Evolutionary conservation across 2,113 vertebrate species (phyloP).

Genomic region (Mirza zaza): DNA sequence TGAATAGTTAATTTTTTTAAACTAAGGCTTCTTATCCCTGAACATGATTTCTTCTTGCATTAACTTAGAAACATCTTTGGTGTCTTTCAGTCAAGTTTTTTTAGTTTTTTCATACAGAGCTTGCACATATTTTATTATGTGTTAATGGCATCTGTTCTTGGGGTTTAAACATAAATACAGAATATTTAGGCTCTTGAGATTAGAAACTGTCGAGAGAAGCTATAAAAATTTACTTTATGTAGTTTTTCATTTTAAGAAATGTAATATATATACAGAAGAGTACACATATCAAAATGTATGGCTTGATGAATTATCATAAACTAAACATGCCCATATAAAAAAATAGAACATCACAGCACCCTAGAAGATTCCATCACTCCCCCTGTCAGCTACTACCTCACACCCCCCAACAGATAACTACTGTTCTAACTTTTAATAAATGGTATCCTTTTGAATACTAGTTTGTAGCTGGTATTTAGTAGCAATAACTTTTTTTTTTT

Average conservation of each 20-base stretch:
- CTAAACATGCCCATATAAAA: not conserved
- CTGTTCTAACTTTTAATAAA: not conserved
- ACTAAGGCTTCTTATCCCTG: not conserved
- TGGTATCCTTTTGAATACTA: not conserved
- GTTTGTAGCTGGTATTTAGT: not conserved
- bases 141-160: not conserved
- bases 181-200: not conserved
- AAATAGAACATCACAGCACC: not conserved
- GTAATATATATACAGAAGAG: not conserved
- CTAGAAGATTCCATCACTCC: no score
- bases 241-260: not conserved
- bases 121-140: not conserved
- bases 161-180: not conserved
- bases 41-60: not conserved
- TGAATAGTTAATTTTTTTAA: not conserved
- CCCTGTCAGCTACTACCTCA: no score
- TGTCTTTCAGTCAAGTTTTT: not conserved
- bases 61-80: not conserved
- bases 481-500: not conserved
- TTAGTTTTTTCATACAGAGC: not conserved
- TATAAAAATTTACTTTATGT: not conserved
- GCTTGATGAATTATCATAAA: not conserved
- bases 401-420: not conserved
- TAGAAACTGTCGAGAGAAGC: not conserved
- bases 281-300: not conserved